Base-by-base conservation (phyloP, 2,797 vertebrate species). In the Loriculus beryllinus region DNA sequence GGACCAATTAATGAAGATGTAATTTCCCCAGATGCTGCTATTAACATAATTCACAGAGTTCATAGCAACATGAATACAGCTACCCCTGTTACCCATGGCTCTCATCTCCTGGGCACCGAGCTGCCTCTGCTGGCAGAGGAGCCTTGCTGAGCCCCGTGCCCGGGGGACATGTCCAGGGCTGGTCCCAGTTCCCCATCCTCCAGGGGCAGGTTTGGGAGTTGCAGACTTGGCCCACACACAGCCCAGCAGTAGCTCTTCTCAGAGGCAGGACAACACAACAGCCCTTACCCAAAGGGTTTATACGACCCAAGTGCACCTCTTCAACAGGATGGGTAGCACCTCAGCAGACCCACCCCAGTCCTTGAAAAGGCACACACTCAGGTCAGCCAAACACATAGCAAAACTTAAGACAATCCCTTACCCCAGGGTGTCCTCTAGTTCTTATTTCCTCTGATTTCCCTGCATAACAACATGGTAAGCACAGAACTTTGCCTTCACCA, bases 1-100 rank as follows among this genome's bases (percentile, higher is more conserved):
- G 81, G 87, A 88, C 92, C 95, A 96, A 95, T 96, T 96, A 97
- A 97, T 94, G 93, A 96, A 95, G 94, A 93, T 92, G 83, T 92
- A 95, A 95, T 93, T 95, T 95, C 96, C 95, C 94, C 82, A 95
- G 93, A 96, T 95, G 92, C 93, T 80, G 59, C 90, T 76, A 92
- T 95, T 96, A 96, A 81, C 93, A 88, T 96, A 95, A 96, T 79
- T 90, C 87, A 91, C 86, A 52, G 8, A 90, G 88, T 25, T 94
- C 96, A 68, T 88, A 88, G 85, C 83, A 88, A 92, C 78, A 70
- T 15, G 95, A 95, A 95, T 93, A 23, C 64, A 76, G 96, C 92
- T 96, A 96, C 95, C 86, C 72, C 80, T 88, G 78, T 89, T 97
- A 95, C 68, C 88, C 60, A 65, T 3, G 2, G 8, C 69, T 71